Evolutionary conservation across 2,113 vertebrate genomes (phyloP).

Genomic region (Falco punctatus): DNA sequence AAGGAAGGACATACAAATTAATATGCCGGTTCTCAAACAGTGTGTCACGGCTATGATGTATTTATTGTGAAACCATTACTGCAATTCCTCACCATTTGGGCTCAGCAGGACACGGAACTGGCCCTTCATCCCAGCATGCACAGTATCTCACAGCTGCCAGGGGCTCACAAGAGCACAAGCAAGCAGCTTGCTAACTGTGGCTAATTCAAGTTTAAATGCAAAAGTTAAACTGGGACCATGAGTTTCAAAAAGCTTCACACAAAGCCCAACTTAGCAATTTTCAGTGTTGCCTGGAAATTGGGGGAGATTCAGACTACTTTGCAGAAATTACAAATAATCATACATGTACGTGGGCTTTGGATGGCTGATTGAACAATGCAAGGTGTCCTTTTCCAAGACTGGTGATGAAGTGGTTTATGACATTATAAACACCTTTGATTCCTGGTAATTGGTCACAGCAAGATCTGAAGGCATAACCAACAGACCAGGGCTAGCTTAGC

Average conservation of each 20-base stretch:
- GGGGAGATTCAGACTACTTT: neutral
- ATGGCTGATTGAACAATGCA: neutral
- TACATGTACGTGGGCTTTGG: neutral
- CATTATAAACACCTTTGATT: neutral
- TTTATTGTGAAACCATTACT: neutral
- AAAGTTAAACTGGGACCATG: neutral
- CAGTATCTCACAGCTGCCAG: neutral
- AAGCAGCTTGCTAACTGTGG: neutral
- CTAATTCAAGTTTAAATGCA: neutral
- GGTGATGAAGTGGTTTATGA: neutral
- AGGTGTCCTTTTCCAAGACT: neutral
- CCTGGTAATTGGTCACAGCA: neutral
- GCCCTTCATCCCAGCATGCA: neutral
- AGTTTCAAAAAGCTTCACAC: neutral
- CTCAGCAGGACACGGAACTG: neutral
- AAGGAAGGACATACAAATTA: neutral
- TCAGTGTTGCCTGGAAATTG: neutral
- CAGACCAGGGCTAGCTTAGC: neutral
- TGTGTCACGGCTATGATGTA: accelerated
- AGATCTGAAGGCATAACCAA: neutral
- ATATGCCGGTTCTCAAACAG: neutral
- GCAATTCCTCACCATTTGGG: neutral
- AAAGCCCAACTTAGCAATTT: neutral
- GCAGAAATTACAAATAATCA: neutral
- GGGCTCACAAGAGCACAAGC: neutral